Conservation (phyloP, 2,797 vertebrate species). For the Phyllotis vaccarum region DNA sequence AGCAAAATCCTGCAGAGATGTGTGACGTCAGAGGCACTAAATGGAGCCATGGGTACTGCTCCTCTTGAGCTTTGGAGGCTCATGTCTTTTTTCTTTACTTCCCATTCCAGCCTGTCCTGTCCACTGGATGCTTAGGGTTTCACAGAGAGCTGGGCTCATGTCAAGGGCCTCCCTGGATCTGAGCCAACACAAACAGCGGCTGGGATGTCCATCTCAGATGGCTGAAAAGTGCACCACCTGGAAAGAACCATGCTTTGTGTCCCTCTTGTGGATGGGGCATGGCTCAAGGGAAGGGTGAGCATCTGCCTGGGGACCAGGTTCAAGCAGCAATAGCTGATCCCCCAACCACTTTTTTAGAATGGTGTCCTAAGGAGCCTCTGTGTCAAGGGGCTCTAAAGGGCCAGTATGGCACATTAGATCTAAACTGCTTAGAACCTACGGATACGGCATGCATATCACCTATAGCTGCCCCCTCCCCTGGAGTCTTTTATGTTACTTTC, state of each 20-base stretch:
- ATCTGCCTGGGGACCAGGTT: neutral
- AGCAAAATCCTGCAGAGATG: neutral
- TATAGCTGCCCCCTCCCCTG: accelerated
- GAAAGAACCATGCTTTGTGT: neutral
- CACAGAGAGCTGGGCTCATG: neutral
- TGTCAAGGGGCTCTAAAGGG: neutral
- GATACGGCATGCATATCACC: neutral
- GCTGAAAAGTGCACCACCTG: accelerated
- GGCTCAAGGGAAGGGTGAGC: neutral
- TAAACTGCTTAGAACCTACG: neutral
- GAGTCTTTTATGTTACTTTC: neutral
- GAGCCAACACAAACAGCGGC: neutral
- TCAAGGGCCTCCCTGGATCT: neutral
- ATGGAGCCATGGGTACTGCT: neutral
- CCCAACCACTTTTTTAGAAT: neutral
- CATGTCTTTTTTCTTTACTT: neutral
- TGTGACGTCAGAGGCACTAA: neutral
- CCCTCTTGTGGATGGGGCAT: neutral
- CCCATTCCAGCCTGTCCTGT: neutral
- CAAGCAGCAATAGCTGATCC: neutral
- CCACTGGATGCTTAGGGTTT: neutral
- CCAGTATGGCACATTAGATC: neutral
- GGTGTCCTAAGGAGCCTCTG: neutral
- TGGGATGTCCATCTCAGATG: no score
- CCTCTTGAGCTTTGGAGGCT: neutral